Evolutionary conservation across 2,797 vertebrate species (phyloP).

Genomic region (Staurois parvus): DNA sequence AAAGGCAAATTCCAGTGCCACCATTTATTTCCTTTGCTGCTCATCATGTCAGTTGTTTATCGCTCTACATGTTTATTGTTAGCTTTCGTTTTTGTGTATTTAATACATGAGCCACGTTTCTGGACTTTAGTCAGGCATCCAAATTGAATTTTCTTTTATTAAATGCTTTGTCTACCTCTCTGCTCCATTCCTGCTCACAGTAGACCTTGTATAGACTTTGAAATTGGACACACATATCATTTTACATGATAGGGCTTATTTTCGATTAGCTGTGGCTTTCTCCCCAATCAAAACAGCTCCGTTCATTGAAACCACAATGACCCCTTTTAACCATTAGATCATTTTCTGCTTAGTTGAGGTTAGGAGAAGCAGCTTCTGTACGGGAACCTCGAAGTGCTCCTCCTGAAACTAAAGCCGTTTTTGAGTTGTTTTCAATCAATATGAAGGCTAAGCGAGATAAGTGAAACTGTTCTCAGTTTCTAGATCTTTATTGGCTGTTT

Average conservation of each 20-base stretch:
- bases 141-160: slow-evolving; percentile 37
- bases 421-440: slow-evolving; percentile 27
- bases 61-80: slow-evolving; percentile 25
- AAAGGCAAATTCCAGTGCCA: slow-evolving; percentile 3
- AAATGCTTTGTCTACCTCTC: slow-evolving; percentile 38
- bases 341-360: slow-evolving; percentile 57
- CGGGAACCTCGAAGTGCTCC: slow-evolving; percentile 25
- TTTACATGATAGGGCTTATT: slow-evolving; percentile 60
- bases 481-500: background rate
- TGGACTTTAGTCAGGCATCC: slow-evolving; percentile 27
- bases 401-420: slow-evolving; percentile 22
- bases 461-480: background rate
- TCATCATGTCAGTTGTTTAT: background rate
- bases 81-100: slow-evolving; percentile 25
- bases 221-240: slow-evolving; percentile 58
- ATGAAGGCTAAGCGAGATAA: background rate
- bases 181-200: background rate
- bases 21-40: slow-evolving; percentile 7
- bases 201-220: slow-evolving; percentile 42
- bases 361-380: slow-evolving; percentile 34
- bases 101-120: slow-evolving; percentile 20
- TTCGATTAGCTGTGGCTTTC: slow-evolving; percentile 57
- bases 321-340: slow-evolving; percentile 60
- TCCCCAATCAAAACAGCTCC: slow-evolving; percentile 57
- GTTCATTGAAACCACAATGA: slow-evolving; percentile 55